Evolutionary conservation across 2,113 vertebrate species (phyloP), one percentile per base, ranked within the genome.

Genomic region (Protobothrops flavoviridis): DNA sequence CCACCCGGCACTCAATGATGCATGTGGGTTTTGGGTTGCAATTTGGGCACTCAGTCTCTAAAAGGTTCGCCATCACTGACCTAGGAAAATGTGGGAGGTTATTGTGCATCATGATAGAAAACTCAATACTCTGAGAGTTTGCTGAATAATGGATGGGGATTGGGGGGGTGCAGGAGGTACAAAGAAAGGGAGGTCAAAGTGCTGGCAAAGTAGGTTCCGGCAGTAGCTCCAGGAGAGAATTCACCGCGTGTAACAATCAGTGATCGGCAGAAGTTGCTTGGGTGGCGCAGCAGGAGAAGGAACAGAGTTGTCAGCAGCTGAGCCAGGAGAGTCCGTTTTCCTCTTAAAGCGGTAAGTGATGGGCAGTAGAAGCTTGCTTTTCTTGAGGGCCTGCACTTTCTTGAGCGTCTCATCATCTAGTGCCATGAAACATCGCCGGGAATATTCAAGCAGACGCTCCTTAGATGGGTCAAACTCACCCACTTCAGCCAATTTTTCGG

Each of bases 361-460:
- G 92, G 98, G 98, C 93, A 99, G 96, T 43, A 99, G 98, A 93
- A 99, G 97, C 96, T 99, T 98, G 97, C 98, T 99, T 94, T 99
- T 99, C 96, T 99, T 99, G 74, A 99, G 97, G 0, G 98, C 98
- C 96, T 99, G 98, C 94, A 99, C 98, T 95, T 98, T 98, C 96
- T 97, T 97, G 89, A 98, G 98, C 1, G 98, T 99, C 97, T 98
- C 98, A 21, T 98, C 98, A 33, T 99, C 98, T 93, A 99, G 96
- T 6, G 98, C 98, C 74, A 98, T 96, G 96, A 98, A 98, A 97
- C 98, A 99, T 93, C 98, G 98, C 13, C 98, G 98, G 11, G 98
- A 98, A 23, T 99, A 99, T 94, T 99, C 98, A 20, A 99, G 97
- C 91, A 99, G 97, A 94, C 99, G 98, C 94, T 99, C 98, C 96